Evolutionary conservation across 2,888 invertebrate species (phyloP).

Genomic region (Hypsopygia costalis): DNA sequence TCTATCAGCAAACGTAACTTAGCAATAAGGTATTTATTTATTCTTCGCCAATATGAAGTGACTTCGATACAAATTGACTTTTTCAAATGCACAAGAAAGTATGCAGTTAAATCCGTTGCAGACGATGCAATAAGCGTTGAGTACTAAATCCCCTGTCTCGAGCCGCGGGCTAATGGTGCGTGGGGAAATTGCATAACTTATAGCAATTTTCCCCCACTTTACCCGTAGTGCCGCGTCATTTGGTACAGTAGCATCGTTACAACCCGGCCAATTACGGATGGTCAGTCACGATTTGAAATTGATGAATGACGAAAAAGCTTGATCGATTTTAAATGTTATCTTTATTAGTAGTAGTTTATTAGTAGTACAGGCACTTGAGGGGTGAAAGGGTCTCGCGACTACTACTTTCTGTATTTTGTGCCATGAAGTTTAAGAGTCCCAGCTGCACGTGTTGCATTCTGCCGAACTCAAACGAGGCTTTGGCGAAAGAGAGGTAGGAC

Average conservation of each 20-base stretch:
- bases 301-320: neutral
- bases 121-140: slow-evolving; percentile 52
- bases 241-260: slow-evolving; percentile 40
- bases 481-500: too few relatives aligned
- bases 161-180: slow-evolving; percentile 59
- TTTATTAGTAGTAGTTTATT: too few relatives aligned
- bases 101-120: slow-evolving; percentile 36
- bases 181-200: slow-evolving; percentile 68
- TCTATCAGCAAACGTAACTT: too few relatives aligned
- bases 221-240: slow-evolving; percentile 58
- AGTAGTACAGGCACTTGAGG: too few relatives aligned
- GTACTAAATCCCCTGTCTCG: slow-evolving; percentile 52
- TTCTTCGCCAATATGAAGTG: too few relatives aligned
- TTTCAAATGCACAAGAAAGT: slow-evolving; percentile 1
- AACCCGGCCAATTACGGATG: slow-evolving; percentile 45
- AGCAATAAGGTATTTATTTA: too few relatives aligned
- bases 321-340: too few relatives aligned
- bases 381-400: too few relatives aligned
- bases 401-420: too few relatives aligned
- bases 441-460: too few relatives aligned
- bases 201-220: slow-evolving; percentile 65
- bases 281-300: slow-evolving; percentile 32
- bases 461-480: too few relatives aligned
- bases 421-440: too few relatives aligned
- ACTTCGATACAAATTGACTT: neutral